Base-by-base conservation (phyloP, 2,888 invertebrate species). In the Ormyrus rosae region DNA sequence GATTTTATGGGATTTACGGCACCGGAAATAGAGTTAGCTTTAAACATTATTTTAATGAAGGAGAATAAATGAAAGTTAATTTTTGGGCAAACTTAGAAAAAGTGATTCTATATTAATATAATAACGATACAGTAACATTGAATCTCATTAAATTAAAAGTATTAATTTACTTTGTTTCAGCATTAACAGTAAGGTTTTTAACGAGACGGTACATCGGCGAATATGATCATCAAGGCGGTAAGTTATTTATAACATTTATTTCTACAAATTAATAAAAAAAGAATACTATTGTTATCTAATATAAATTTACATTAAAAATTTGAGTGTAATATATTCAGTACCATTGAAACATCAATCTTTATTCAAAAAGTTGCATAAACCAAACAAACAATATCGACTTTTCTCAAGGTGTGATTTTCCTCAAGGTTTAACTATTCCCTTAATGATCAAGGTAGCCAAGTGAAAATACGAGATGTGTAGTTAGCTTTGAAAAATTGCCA, bases 171-270 rank as follows among this genome's bases (percentile, higher is more conserved):
- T 63, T 77, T 77, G 84, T 93, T 93, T 80, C 93, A 96, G 96
- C 96, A 5, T 91, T 97, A 86, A 96, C 96, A 45, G 98, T 98
- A 78, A 94, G 98, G 82, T 98, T 97, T 90, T 92, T 98, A 82
- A 98, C 98, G n/a, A 96, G 96, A 88, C 93, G 98, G 78, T 98
- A 97, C 91, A 98, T 98, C 83, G 97, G 98, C 68, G 98, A 98
- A 92, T 98, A 98, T 91, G 97, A 97, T 90, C 97, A 97, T 90
- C 96, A 97, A 91, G 95, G 96, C 93, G 97, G 97, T 96, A 92
- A 92, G 91, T 7, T 19, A 19, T 19, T 19, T 19, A 19, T 19
- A 69, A 56, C 13, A 50, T 13, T 19, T 71, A 19, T 60, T 19
- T 13, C 70, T 48, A 34, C 4, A 19, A 48, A 34, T 19, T 58